phyloP scores from a whole-genome alignment of 1,140 invertebrate genomes.

The Drosophila sucinea region DNA sequence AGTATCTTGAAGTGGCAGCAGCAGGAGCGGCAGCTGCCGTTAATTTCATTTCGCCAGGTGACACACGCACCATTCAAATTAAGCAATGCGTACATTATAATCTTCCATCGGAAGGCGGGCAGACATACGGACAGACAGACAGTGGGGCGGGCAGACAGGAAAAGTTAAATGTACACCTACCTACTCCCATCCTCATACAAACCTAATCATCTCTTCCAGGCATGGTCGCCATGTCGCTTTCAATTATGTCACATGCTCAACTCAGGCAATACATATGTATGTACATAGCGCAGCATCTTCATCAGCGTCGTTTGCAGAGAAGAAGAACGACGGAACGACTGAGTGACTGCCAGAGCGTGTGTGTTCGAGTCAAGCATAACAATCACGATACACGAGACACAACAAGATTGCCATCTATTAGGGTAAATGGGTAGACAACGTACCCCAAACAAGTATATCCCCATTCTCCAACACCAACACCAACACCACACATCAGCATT shows the following conservation, averaged over 20 bases:
- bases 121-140: neutral
- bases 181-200: neutral
- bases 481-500: neutral
- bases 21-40: constrained; percentile 48
- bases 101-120: constrained; percentile 57
- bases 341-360: constrained; percentile 25
- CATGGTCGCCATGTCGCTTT: constrained; percentile 64
- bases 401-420: constrained; percentile 60
- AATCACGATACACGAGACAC: constrained; percentile 58
- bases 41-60: constrained; percentile 69
- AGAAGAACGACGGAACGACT: neutral
- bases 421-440: constrained; percentile 24
- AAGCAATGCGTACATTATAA: constrained; percentile 78
- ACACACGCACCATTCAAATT: constrained; percentile 67
- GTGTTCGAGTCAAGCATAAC: constrained; percentile 51
- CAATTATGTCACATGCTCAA: constrained; percentile 77
- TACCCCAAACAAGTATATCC: constrained; percentile 12
- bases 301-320: constrained; percentile 17
- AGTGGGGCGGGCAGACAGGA: constrained; percentile 26
- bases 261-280: neutral
- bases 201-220: constrained; percentile 26
- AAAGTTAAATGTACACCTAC: constrained; percentile 52
- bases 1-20: constrained; percentile 11
- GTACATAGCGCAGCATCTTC: constrained; percentile 39
- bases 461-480: neutral